Evolutionary conservation across 2,113 vertebrate genomes (phyloP).

Genomic region (Neotoma lepida): DNA sequence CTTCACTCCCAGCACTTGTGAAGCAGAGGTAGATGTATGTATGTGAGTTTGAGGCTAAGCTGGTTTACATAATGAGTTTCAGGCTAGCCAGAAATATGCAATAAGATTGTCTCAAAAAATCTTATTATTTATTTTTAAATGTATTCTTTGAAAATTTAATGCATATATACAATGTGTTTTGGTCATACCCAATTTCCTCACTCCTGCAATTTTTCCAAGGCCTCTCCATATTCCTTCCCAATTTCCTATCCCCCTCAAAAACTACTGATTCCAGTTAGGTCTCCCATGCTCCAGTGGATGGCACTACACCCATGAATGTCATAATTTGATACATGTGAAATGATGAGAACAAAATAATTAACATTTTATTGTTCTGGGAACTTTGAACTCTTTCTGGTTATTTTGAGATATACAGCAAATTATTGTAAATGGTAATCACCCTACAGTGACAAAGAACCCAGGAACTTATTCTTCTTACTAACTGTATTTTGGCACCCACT

Average conservation of each 20-base stretch:
- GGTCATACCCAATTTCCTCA: neutral
- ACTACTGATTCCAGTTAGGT: neutral
- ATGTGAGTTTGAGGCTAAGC: neutral
- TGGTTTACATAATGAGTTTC: neutral
- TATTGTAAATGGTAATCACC: neutral
- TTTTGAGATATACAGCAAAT: neutral
- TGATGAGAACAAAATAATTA: neutral
- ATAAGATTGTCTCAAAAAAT: neutral
- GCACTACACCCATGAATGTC: no score
- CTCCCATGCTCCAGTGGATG: neutral
- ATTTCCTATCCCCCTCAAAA: neutral
- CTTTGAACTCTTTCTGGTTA: neutral
- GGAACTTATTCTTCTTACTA: neutral
- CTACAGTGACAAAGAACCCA: neutral
- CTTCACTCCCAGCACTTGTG: no score
- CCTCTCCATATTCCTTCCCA: neutral
- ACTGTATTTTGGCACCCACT: neutral
- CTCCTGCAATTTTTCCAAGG: neutral
- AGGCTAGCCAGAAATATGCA: neutral
- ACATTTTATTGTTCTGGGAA: neutral
- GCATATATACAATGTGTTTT: neutral
- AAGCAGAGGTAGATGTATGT: neutral
- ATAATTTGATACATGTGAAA: neutral
- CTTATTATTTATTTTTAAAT: neutral
- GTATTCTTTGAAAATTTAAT: neutral